phyloP scores from a whole-genome alignment of 2,888 invertebrate genomes.

The Horisme vitalbata region DNA sequence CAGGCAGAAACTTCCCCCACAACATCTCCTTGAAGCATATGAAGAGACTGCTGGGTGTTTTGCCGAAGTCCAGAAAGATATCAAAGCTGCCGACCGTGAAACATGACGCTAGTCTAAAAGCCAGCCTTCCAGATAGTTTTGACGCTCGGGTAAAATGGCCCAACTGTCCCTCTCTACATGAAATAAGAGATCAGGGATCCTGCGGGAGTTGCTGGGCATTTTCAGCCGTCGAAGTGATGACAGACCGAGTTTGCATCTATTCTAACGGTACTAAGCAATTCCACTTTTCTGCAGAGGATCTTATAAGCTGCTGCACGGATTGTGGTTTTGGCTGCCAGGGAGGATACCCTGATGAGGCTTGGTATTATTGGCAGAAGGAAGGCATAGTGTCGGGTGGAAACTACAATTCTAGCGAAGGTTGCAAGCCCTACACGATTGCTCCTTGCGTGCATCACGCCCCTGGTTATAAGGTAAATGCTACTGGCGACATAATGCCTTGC shows the following conservation, averaged over 20 bases:
- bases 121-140: conserved; percentile 88
- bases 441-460: conserved; percentile 95
- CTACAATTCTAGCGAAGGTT: conserved; percentile 90
- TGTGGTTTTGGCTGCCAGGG: conserved; percentile 93
- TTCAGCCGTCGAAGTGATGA: conserved; percentile 95
- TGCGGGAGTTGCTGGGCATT: conserved; percentile 98
- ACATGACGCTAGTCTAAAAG: conserved; percentile 58
- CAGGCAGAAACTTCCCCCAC: conserved; percentile 88
- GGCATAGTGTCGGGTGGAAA: conserved; percentile 95
- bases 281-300: conserved; percentile 92
- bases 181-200: conserved; percentile 93
- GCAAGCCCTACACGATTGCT: conserved; percentile 91
- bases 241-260: conserved; percentile 93
- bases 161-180: conserved; percentile 91
- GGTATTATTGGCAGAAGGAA: conserved; percentile 92
- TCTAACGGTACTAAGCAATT: conserved; percentile 87
- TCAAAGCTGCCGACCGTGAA: conserved; percentile 63
- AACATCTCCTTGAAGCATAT: conserved; percentile 84
- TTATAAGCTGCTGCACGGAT: conserved; percentile 89
- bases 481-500: conserved; percentile 89
- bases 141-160: conserved; percentile 92
- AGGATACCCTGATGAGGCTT: conserved; percentile 90
- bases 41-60: conserved; percentile 87
- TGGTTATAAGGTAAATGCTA: conserved; percentile 1
- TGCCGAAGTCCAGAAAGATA: conserved; percentile 80